Evolutionary conservation across 1,140 invertebrate species (phyloP).

Genomic region (Tenebrio molitor): DNA sequence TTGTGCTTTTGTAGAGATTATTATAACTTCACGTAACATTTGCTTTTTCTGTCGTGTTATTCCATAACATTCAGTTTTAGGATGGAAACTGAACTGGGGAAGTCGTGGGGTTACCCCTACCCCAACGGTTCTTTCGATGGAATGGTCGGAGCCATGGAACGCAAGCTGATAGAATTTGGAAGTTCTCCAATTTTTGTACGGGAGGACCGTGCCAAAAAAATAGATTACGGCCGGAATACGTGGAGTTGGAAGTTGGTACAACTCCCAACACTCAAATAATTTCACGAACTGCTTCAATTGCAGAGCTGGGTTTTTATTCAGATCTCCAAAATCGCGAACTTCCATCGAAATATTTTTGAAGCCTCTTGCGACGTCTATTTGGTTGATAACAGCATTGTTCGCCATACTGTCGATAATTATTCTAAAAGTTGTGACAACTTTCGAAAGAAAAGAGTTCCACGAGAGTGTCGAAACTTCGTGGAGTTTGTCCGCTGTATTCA

Average conservation of each 20-base stretch:
- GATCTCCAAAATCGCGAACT: slow-evolving; percentile 72
- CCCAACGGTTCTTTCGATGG: slow-evolving; percentile 78
- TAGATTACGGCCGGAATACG: slow-evolving; percentile 73
- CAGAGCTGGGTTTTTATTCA: slow-evolving; percentile 74
- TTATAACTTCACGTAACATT: slow-evolving; percentile 73
- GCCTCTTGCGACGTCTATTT: slow-evolving; percentile 71
- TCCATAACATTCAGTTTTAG: slow-evolving; percentile 63
- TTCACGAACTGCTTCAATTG: slow-evolving; percentile 55
- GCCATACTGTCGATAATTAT: slow-evolving; percentile 61
- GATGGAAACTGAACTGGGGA: slow-evolving; percentile 68
- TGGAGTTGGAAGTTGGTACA: slow-evolving; percentile 71
- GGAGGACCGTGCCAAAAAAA: slow-evolving; percentile 70
- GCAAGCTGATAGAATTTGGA: slow-evolving; percentile 73
- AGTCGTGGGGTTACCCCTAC: slow-evolving; percentile 74
- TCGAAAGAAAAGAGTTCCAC: slow-evolving; percentile 18
- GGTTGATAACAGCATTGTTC: slow-evolving; percentile 68
- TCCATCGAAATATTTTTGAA: slow-evolving; percentile 72
- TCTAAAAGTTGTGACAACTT: slow-evolving; percentile 59
- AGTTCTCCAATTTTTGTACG: slow-evolving; percentile 73
- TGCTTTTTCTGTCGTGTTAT: background rate
- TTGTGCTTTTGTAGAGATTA: slow-evolving; percentile 72
- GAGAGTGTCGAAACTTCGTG: slow-evolving; percentile 35
- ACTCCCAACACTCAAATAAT: no score
- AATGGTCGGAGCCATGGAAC: slow-evolving; percentile 74
- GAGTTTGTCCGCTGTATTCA: slow-evolving; percentile 63